These are phyloP conservation scores for Hippocampus guttulatus DNA, from an alignment of 2,113 vertebrate genomes.

Conservation along the genomic window DNA sequence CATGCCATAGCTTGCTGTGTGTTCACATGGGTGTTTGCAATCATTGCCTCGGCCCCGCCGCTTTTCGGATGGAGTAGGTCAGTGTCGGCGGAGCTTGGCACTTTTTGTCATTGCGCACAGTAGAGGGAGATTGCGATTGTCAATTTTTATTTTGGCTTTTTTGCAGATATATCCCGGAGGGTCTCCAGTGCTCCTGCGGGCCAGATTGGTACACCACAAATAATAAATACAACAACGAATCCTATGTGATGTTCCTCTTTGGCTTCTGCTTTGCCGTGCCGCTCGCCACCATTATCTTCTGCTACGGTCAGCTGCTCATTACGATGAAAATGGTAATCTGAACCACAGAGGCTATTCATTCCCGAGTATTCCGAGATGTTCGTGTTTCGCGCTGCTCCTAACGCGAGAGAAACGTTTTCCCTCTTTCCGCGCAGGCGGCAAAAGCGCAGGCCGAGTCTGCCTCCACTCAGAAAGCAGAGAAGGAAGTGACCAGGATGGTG, in stretches of 20 bases:
- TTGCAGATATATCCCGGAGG: slow-evolving; percentile 74
- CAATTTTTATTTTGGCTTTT: background rate
- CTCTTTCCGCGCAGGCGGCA: slow-evolving; percentile 52
- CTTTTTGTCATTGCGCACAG: background rate
- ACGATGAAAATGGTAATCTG: slow-evolving; percentile 68
- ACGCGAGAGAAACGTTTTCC: background rate
- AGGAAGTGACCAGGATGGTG: slow-evolving; percentile 74
- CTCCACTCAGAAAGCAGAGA: slow-evolving; percentile 72
- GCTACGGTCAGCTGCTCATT: slow-evolving; percentile 69
- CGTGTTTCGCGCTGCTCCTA: background rate
- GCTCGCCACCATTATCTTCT: slow-evolving; percentile 61
- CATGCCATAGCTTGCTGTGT: slow-evolving; percentile 66
- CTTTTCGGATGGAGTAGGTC: slow-evolving; percentile 74
- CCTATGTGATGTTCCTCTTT: slow-evolving; percentile 74
- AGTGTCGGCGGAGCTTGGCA: background rate
- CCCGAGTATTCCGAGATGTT: background rate
- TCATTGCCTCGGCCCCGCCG: slow-evolving; percentile 57
- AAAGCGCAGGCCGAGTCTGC: slow-evolving; percentile 69
- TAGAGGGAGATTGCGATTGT: background rate
- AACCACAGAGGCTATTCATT: background rate
- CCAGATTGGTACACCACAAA: slow-evolving; percentile 75
- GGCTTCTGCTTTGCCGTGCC: slow-evolving; percentile 73
- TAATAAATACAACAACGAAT: slow-evolving; percentile 77
- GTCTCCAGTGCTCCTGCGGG: slow-evolving; percentile 74
- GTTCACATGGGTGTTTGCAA: slow-evolving; percentile 64